Conservation (phyloP, 64 coral and sea anemone species). For the Pocillopora verrucosa region DNA sequence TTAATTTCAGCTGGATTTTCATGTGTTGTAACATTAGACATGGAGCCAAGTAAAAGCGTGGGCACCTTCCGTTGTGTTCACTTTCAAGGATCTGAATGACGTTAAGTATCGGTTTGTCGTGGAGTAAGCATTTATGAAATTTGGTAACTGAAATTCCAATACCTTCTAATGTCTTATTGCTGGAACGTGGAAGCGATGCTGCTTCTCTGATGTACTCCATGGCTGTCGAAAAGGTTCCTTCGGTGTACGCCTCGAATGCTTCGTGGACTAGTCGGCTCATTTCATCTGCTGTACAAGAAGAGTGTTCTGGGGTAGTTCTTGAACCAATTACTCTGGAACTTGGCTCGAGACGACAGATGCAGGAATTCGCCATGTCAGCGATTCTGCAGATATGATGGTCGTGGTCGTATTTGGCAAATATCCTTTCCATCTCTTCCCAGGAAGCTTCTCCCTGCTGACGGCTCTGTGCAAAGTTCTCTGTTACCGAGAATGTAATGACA, state of each 20-base stretch:
- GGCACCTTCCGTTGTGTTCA: constrained; percentile 20
- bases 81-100: constrained; percentile 2
- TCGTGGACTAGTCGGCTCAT: constrained; percentile 11
- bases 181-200: neutral
- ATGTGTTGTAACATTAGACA: constrained; percentile 21
- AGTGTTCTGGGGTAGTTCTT: too few relatives aligned
- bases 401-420: constrained; percentile 7
- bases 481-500: constrained; percentile 23
- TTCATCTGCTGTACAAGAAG: neutral
- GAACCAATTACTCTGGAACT: neutral
- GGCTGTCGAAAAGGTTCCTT: neutral
- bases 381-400: constrained; percentile 27
- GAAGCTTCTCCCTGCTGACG: constrained; percentile 9
- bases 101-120: constrained; percentile 26
- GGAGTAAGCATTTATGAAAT: constrained; percentile 1
- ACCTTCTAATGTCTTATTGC: neutral
- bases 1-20: constrained; percentile 31
- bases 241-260: constrained; percentile 12
- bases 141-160: constrained; percentile 55
- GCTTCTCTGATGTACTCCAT: neutral
- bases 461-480: constrained; percentile 4
- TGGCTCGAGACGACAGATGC: neutral
- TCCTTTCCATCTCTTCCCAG: constrained; percentile 28
- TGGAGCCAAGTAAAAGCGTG: constrained; percentile 38
- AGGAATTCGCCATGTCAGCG: constrained; percentile 8